Base-by-base conservation (phyloP, 2,888 invertebrate genomes). In the Zygaena filipendulae region DNA sequence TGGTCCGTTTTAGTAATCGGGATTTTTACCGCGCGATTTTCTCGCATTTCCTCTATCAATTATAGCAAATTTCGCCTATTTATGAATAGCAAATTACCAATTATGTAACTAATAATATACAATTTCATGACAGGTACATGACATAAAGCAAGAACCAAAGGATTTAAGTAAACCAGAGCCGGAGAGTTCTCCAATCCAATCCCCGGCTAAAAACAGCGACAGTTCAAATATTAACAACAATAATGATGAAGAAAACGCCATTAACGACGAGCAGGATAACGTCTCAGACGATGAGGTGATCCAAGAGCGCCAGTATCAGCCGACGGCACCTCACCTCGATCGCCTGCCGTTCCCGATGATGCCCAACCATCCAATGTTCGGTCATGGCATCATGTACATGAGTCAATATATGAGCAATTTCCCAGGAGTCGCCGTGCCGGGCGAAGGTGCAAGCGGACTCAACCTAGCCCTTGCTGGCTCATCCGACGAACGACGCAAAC, bases 331-430 rank as follows among this genome's bases (percentile, higher is more conserved):
- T 1, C 79, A 75, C 33, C 52, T 79, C 8, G 77, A 84, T 33
- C 84, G 82, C 27, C 68, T 82, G 30, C 81, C 83, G 9, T 92
- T 92, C 57, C 91, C 92, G 2, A 83, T 93, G 71, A 90, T 92
- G 20, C 91, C 92, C 27, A 92, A 91, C 59, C 77, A 77, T 30
- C 89, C 90, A 1, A 92, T 92, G 91, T 92, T 92, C 58, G 88
- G 90, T 28, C 92, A 92, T 47, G 90, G 91, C 32, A 92, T 93
- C 42, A 92, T 93, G 91, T 93, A 93, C 58, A 92, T 93, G 92
- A 91, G 91, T 49, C 92, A 92, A 58, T 92, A 92, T 59, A 89
- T 92, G 83, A 57, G 62, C 36, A 69, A 79, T 6, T 72, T 80
- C 40, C 82, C 82, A 16, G 81, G 84, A 33, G 83, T 83, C 1